A percentile compares a stretch with the other conserved stretches of the same genome.
phyloP scores from a whole-genome alignment of 35 echinoderm and acorn worm genomes.

The Holothuria glaberrima region DNA sequence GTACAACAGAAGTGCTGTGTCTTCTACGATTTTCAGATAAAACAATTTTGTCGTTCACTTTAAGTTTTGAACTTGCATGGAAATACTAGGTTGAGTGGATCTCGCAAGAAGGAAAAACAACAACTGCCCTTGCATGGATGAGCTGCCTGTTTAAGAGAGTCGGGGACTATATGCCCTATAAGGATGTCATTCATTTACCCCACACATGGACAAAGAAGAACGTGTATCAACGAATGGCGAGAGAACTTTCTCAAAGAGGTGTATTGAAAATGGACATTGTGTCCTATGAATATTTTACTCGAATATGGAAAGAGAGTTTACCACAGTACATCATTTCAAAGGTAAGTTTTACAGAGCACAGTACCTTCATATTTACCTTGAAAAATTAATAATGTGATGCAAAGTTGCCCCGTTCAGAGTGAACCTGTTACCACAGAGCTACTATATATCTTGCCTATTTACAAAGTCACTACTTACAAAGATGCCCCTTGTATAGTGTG shows the following conservation, averaged over 20 bases:
- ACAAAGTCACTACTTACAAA: too few species aligned
- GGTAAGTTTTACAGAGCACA: background rate
- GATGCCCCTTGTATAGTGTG: too few species aligned
- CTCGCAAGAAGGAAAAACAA: background rate
- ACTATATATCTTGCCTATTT: too few species aligned
- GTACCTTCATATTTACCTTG: too few species aligned
- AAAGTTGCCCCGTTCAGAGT: too few species aligned
- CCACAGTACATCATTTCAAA: slow-evolving; percentile 23
- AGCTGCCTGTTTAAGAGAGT: slow-evolving; percentile 8
- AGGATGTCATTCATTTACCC: background rate
- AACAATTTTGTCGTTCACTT: background rate
- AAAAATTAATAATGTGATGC: too few species aligned
- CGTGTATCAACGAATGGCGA: background rate
- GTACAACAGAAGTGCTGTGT: too few species aligned
- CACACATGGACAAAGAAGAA: slow-evolving; percentile 30
- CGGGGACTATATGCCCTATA: slow-evolving; percentile 30
- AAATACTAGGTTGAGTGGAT: background rate
- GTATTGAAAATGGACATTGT: background rate
- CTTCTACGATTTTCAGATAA: too few species aligned
- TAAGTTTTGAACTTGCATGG: background rate
- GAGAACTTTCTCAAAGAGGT: background rate
- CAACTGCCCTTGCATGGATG: slow-evolving; percentile 7
- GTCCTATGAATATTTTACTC: background rate
- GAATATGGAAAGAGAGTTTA: slow-evolving; percentile 7
- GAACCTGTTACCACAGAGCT: too few species aligned